Base-by-base conservation (phyloP, 2,113 vertebrate species). In the Acinonyx jubatus region DNA sequence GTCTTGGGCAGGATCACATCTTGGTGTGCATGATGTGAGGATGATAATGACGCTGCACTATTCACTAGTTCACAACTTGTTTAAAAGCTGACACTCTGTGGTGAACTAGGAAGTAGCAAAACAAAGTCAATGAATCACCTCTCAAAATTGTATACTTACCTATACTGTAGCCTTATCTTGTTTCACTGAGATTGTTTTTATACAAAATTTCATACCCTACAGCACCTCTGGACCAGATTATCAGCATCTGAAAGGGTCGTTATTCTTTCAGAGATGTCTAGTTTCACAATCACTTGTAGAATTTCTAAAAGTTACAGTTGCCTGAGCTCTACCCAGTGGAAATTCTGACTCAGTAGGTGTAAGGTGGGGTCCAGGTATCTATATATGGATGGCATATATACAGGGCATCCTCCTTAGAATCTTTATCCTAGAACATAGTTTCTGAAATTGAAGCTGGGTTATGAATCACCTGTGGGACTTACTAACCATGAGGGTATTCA, bases 201-300 rank as follows among this genome's bases (percentile, higher is more conserved):
- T 71, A 31, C 23, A 80, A 68, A 95, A 63, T 82, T 85, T 45
- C 45, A 41, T 38, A 41, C 36, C 63, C 33, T 76, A 27, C 4
- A 84, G 12, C 52, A 73, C 21, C 19, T 57, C 36, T 92, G 68
- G 29, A 63, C 63, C 48, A 85, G 38, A 95, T 66, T 85, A 31
- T 71, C n/a, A 89, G 19, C 41, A 80, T 29, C 38, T 61, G 18
- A 83, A 87, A 69, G 19, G 81, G 65, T 78, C 38, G 3, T n/a
- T 55, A 41, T 41, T 76, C 45, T 91, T 91, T 91, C 76, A 91
- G 50, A 94, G 36, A 74, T 91, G 48, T 69, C 82, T 91, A 48
- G 50, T 88, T 91, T 91, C n/a, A 69, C 4, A 94, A 91, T 78
- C 50, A 91, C 38, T 48, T 91, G 8, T 71, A 78, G 66, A 65